A percentile compares a stretch with the other conserved stretches of the same genome.
phyloP scores from a whole-genome alignment of 2,797 vertebrate species.

The Ctenopoma multispine region DNA sequence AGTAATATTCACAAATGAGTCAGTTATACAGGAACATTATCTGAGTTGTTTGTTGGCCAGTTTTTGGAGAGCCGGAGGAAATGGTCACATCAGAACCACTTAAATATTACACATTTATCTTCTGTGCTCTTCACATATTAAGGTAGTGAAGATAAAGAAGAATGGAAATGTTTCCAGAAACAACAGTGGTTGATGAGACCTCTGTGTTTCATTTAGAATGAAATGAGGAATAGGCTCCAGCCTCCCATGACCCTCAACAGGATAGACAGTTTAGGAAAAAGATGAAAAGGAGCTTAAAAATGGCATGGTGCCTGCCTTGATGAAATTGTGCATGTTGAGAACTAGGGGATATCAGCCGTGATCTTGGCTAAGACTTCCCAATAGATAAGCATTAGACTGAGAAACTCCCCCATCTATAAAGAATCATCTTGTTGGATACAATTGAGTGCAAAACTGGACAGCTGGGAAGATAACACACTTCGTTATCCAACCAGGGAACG shows the following conservation, averaged over 20 bases:
- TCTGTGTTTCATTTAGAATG: slow-evolving; percentile 29
- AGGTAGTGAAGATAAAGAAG: background rate
- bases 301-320: slow-evolving; percentile 12
- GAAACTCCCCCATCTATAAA: background rate
- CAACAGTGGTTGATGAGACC: slow-evolving; percentile 8
- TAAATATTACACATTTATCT: too few relatives aligned
- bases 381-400: slow-evolving; percentile 22
- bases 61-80: too few relatives aligned
- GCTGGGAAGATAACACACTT: slow-evolving; percentile 44
- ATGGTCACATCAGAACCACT: too few relatives aligned
- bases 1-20: too few relatives aligned
- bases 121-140: background rate
- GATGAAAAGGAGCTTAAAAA: slow-evolving; percentile 22
- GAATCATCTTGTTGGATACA: slow-evolving; percentile 9
- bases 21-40: too few relatives aligned
- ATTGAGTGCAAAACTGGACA: slow-evolving; percentile 32
- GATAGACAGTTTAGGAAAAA: background rate
- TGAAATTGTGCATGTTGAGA: slow-evolving; percentile 41
- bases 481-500: slow-evolving; percentile 46
- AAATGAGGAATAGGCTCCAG: slow-evolving; percentile 10
- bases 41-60: too few relatives aligned
- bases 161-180: slow-evolving; percentile 8
- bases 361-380: slow-evolving; percentile 24
- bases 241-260: background rate
- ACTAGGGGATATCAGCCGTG: slow-evolving; percentile 1